Conservation (phyloP, 2,113 vertebrate genomes). For the Athene cunicularia region DNA sequence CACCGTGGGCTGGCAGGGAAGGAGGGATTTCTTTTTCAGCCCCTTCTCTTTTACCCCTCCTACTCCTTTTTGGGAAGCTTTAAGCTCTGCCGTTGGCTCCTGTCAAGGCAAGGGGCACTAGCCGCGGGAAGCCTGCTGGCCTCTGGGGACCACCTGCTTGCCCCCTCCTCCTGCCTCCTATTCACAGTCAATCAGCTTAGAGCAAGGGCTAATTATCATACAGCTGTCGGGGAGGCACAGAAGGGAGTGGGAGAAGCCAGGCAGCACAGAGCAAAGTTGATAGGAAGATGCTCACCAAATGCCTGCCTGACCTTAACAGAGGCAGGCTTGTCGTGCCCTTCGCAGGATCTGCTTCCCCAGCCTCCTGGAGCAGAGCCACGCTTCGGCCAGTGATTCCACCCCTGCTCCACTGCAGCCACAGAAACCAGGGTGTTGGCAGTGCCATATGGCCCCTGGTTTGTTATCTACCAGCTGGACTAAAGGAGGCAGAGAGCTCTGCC, state of each 20-base stretch:
- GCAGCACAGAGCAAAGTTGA: not conserved
- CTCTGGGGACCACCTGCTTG: slow-evolving; percentile 58
- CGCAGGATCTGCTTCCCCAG: not conserved
- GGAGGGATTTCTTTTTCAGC: slow-evolving; percentile 4
- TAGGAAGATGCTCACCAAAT: not conserved
- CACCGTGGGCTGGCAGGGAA: not conserved
- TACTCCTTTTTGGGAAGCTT: slow-evolving; percentile 1
- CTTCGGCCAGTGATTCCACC: not conserved
- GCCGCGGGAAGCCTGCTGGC: not conserved
- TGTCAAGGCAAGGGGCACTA: not conserved
- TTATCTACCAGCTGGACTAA: not conserved
- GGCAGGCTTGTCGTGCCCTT: not conserved
- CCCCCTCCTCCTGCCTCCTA: not conserved
- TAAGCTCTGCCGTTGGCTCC: not conserved
- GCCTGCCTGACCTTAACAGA: not conserved
- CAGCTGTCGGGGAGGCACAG: slow-evolving; percentile 74
- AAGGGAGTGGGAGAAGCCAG: not conserved
- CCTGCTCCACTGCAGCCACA: not conserved
- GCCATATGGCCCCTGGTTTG: not conserved
- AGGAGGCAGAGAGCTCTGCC: not conserved
- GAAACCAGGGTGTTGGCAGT: not conserved
- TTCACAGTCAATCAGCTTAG: slow-evolving; percentile 44
- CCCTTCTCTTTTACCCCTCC: not conserved
- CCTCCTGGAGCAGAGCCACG: not conserved
- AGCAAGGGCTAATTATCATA: slow-evolving; percentile 80